A percentile compares a stretch with the other conserved stretches of the same genome.
phyloP scores from a whole-genome alignment of 2,797 vertebrate genomes.

The Cyprinella venusta region DNA sequence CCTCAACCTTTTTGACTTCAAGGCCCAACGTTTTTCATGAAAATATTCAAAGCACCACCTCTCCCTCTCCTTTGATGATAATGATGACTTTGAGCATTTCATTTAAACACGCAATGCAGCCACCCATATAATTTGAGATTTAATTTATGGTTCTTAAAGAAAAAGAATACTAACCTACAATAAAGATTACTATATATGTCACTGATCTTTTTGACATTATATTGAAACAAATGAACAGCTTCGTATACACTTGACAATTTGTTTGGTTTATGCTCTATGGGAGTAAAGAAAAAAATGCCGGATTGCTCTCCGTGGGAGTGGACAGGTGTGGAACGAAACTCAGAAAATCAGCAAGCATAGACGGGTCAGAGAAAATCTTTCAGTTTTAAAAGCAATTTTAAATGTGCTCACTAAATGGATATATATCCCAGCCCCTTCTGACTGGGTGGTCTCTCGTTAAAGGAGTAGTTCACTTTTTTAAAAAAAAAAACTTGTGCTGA shows the following conservation, averaged over 20 bases:
- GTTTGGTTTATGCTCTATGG: background rate
- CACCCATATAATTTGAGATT: constrained; percentile 28
- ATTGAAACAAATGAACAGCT: constrained; percentile 4
- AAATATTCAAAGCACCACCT: constrained; percentile 19
- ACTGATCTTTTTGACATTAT: background rate
- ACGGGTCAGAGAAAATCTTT: background rate
- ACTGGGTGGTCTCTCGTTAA: constrained; percentile 46
- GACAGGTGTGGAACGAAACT: background rate
- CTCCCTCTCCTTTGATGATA: constrained; percentile 35
- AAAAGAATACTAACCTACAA: constrained; percentile 4
- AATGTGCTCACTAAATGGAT: background rate
- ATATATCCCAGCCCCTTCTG: background rate
- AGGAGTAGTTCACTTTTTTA: no score
- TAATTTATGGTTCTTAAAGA: constrained; percentile 15
- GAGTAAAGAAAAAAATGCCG: background rate
- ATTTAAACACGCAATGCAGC: constrained; percentile 17
- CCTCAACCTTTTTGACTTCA: constrained; percentile 5
- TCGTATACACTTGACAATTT: background rate
- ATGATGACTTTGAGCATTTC: constrained; percentile 8
- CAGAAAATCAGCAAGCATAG: background rate
- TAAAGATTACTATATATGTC: constrained; percentile 1
- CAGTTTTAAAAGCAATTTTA: no score
- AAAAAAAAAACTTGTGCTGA: no score
- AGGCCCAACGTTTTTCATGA: background rate
- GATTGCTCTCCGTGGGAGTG: background rate